These are phyloP conservation scores for Oncopeltus fasciatus DNA, from an alignment of 1,140 invertebrate genomes.

Conservation along the genomic window DNA sequence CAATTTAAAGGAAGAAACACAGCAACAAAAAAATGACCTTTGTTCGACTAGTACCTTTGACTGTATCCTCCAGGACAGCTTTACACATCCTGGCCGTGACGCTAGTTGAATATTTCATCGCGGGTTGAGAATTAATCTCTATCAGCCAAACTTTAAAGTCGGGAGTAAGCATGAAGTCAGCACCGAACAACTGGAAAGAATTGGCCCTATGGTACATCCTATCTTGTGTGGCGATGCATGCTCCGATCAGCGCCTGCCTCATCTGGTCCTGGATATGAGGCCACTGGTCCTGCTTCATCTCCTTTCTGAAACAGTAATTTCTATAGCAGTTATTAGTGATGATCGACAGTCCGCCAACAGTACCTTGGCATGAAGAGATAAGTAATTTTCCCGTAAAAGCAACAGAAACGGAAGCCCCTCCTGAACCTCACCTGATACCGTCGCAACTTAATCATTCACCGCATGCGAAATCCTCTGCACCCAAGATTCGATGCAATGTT, in stretches of 20 bases:
- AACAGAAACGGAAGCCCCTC: too few relatives aligned
- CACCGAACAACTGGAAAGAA: slow-evolving; percentile 83
- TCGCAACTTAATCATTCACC: too few relatives aligned
- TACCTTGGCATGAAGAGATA: too few relatives aligned
- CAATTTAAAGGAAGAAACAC: too few relatives aligned
- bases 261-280: slow-evolving; percentile 76
- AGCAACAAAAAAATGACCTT: not conserved
- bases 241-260: slow-evolving; percentile 70
- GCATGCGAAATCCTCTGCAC: too few relatives aligned
- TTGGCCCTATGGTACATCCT: slow-evolving; percentile 72
- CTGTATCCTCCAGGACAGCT: slow-evolving; percentile 74
- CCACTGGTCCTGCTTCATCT: slow-evolving; percentile 58
- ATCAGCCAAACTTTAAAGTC: slow-evolving; percentile 82
- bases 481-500: too few relatives aligned
- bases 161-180: slow-evolving; percentile 80
- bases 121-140: slow-evolving; percentile 88
- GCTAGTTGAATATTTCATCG: slow-evolving; percentile 73
- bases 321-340: not conserved
- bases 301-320: slow-evolving; percentile 28
- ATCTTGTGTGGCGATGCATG: slow-evolving; percentile 72
- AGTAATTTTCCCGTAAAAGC: too few relatives aligned
- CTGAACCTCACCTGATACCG: too few relatives aligned
- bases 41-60: slow-evolving; percentile 56
- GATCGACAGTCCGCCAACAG: too few relatives aligned
- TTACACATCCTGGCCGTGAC: slow-evolving; percentile 75